Conservation (phyloP, 2,888 invertebrate genomes). For the Agrochola litura region DNA sequence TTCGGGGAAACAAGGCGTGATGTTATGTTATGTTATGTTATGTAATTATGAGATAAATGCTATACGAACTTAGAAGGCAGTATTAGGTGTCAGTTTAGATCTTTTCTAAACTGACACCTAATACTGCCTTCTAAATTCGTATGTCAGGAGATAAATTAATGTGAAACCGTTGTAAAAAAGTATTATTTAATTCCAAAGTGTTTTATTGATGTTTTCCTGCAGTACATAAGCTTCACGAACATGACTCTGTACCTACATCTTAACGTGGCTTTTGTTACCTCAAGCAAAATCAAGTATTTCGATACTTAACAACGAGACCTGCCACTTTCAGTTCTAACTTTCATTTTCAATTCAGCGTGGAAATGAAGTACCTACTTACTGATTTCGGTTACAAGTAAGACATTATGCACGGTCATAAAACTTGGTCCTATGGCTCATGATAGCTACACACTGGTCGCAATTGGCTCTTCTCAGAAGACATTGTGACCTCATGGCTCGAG, state of each 20-base stretch:
- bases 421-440: conserved; percentile 39
- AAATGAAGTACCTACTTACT: conserved; percentile 55
- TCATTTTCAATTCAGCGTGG: conserved; percentile 50
- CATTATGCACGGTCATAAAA: conserved; percentile 57
- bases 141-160: no score
- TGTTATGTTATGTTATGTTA: no score
- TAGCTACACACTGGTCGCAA: conserved; percentile 36
- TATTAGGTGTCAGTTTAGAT: no score
- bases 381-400: conserved; percentile 54
- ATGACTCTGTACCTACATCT: not conserved
- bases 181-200: no score
- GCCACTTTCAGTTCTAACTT: conserved; percentile 27
- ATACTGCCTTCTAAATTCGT: no score
- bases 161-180: no score
- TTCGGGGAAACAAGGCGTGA: no score
- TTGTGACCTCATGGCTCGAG: conserved; percentile 50
- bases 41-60: no score
- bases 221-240: no score
- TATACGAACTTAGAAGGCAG: no score
- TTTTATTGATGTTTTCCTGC: no score
- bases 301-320: not conserved
- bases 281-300: conserved; percentile 2
- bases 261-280: not conserved
- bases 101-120: no score
- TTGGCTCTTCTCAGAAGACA: conserved; percentile 55